A percentile compares a stretch with the other conserved stretches of the same genome.
Evolutionary conservation across 2,888 invertebrate species (phyloP).

Genomic region (Lamellibrachia columna): DNA sequence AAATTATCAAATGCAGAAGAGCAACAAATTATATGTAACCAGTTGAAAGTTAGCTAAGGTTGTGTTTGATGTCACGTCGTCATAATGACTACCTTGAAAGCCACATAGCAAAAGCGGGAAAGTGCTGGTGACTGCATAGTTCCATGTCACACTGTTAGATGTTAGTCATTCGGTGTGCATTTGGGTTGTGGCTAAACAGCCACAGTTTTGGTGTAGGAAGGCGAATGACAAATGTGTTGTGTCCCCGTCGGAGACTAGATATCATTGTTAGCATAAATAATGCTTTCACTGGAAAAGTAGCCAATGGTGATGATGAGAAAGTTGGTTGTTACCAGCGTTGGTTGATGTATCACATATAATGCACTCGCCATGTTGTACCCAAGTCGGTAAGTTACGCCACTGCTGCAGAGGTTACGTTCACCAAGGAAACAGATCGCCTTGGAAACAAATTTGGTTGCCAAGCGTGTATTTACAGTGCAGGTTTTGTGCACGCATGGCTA

Average conservation of each 20-base stretch:
- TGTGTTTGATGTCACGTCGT: background rate
- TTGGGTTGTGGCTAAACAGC: background rate
- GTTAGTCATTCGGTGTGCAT: background rate
- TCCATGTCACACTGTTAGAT: background rate
- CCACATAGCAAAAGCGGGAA: background rate
- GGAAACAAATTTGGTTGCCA: constrained; percentile 11
- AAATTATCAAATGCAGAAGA: background rate
- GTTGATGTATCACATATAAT: background rate
- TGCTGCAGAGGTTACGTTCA: background rate
- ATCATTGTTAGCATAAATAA: background rate
- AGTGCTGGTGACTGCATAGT: background rate
- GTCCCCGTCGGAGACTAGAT: background rate
- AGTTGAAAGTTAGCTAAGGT: background rate
- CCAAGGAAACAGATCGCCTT: background rate
- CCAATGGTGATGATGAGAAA: background rate
- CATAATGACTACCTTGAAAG: background rate
- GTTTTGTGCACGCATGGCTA: background rate
- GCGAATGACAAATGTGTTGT: background rate
- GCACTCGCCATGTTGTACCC: background rate
- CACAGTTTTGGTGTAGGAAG: background rate
- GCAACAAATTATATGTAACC: background rate
- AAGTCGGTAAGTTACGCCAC: background rate
- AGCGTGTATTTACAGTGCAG: background rate
- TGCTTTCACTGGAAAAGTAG: background rate
- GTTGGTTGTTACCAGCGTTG: background rate